Conservation (phyloP, 2,113 vertebrate species). For the Paraplagusia blochii region DNA sequence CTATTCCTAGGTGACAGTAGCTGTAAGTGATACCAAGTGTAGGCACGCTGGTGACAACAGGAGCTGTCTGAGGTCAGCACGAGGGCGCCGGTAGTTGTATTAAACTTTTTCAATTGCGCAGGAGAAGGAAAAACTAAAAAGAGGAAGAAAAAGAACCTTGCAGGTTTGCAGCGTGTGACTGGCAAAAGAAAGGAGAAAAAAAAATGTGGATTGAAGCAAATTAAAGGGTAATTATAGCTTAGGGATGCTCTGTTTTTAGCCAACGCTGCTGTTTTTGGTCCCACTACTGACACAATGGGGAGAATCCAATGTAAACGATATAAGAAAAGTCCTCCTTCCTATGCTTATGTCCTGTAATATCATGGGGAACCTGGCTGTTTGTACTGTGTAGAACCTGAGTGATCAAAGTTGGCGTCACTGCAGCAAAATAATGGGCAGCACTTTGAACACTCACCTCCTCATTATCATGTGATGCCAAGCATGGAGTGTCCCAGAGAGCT, state of each 20-base stretch:
- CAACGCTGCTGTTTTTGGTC: slow-evolving; percentile 1
- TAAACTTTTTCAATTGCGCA: not conserved
- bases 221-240: slow-evolving; percentile 9
- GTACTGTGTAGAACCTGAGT: slow-evolving; percentile 22
- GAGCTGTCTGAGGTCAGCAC: slow-evolving; percentile 28
- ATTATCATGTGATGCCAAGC: slow-evolving; percentile 54
- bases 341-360: slow-evolving; percentile 19
- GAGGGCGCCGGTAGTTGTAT: slow-evolving; percentile 18
- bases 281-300: slow-evolving; percentile 2
- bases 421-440: slow-evolving; percentile 46
- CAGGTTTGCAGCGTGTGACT: not conserved
- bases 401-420: slow-evolving; percentile 46
- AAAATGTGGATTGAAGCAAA: slow-evolving; percentile 9
- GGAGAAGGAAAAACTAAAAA: not conserved
- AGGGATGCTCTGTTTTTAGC: slow-evolving; percentile 2
- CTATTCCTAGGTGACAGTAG: slow-evolving; percentile 8
- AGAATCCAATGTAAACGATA: slow-evolving; percentile 14
- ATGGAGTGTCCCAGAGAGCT: slow-evolving; percentile 41
- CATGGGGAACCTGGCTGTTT: slow-evolving; percentile 34
- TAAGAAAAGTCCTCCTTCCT: slow-evolving; percentile 14
- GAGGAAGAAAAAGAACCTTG: not conserved
- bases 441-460: slow-evolving; percentile 53
- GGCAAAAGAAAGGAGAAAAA: slow-evolving; percentile 4
- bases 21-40: slow-evolving; percentile 24
- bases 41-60: slow-evolving; percentile 14